These are phyloP conservation scores for Eupeodes latifasciatus DNA, from an alignment of 2,888 invertebrate species.

Conservation along the genomic window DNA sequence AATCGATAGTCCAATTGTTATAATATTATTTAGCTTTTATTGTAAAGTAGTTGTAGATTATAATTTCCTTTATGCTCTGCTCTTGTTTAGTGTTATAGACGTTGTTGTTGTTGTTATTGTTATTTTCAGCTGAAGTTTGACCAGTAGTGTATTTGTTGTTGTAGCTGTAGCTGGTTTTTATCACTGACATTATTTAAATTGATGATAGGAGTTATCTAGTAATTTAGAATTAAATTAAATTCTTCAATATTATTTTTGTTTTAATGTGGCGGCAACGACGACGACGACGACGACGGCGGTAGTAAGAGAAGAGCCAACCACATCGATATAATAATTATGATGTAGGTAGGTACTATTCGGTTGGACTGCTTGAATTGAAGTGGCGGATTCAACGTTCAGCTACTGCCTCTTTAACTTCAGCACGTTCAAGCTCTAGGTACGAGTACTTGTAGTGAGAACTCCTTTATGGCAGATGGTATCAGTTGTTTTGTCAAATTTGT, in stretches of 20 bases:
- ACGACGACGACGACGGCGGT: not conserved
- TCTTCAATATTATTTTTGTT: not conserved
- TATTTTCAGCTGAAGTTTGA: slow-evolving; percentile 35
- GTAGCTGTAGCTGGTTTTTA: slow-evolving; percentile 52
- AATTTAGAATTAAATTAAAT: slow-evolving; percentile 46
- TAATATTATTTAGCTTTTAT: slow-evolving; percentile 42
- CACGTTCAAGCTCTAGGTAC: slow-evolving; percentile 9
- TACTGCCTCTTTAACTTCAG: slow-evolving; percentile 55
- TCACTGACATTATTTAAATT: slow-evolving; percentile 73
- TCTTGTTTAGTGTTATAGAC: not conserved
- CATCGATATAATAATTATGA: slow-evolving; percentile 9
- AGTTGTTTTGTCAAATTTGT: slow-evolving; percentile 60
- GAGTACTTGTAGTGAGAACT: slow-evolving; percentile 11
- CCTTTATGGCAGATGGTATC: slow-evolving; percentile 52
- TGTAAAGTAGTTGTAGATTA: slow-evolving; percentile 68
- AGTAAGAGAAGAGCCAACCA: slow-evolving; percentile 46
- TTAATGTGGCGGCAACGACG: too few relatives aligned
- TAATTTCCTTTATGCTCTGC: slow-evolving; percentile 62
- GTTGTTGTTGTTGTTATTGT: not conserved
- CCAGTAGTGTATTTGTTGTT: slow-evolving; percentile 43
- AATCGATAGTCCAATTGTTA: slow-evolving; percentile 37
- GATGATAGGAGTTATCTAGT: slow-evolving; percentile 65
- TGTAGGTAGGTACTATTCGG: slow-evolving; percentile 30
- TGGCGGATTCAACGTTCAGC: slow-evolving; percentile 37
- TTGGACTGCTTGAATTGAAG: slow-evolving; percentile 48